Conservation (phyloP, 1,140 invertebrate species). For the Helicoverpa armigera region DNA sequence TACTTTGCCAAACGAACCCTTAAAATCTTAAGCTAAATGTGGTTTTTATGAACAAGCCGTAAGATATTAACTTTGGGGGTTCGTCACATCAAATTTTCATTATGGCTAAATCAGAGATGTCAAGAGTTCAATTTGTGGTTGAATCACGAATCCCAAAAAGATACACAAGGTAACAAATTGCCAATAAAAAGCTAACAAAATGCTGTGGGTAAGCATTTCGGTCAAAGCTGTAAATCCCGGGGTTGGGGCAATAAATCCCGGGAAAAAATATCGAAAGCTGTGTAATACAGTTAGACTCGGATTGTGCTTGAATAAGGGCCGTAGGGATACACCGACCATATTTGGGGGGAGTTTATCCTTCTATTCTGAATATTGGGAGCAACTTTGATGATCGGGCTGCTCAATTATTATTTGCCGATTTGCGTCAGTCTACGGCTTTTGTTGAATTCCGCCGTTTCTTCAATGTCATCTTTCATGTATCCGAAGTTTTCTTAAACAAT, state of each 20-base stretch:
- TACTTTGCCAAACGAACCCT: constrained; percentile 1
- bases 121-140: constrained; percentile 71
- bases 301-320: constrained; percentile 61
- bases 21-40: not conserved
- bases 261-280: constrained; percentile 75
- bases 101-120: constrained; percentile 58
- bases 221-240: constrained; percentile 80
- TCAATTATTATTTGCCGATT: constrained; percentile 10
- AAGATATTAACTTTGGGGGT: constrained; percentile 30
- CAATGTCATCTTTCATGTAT: constrained; percentile 4
- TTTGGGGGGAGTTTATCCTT: constrained; percentile 54
- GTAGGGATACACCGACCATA: constrained; percentile 50
- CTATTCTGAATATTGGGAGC: constrained; percentile 57
- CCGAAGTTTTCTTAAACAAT: not conserved
- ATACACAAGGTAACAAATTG: constrained; percentile 81
- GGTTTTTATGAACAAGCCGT: constrained; percentile 9
- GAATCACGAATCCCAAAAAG: constrained; percentile 71
- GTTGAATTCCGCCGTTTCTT: constrained; percentile 6
- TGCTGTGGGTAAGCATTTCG: constrained; percentile 78
- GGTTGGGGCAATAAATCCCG: constrained; percentile 71
- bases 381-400: constrained; percentile 20
- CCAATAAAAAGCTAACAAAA: constrained; percentile 83
- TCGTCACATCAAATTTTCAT: constrained; percentile 31
- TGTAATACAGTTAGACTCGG: constrained; percentile 73
- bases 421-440: constrained; percentile 25